Evolutionary conservation across 1,140 invertebrate genomes (phyloP).

Genomic region (Lepeophtheirus salmonis): DNA sequence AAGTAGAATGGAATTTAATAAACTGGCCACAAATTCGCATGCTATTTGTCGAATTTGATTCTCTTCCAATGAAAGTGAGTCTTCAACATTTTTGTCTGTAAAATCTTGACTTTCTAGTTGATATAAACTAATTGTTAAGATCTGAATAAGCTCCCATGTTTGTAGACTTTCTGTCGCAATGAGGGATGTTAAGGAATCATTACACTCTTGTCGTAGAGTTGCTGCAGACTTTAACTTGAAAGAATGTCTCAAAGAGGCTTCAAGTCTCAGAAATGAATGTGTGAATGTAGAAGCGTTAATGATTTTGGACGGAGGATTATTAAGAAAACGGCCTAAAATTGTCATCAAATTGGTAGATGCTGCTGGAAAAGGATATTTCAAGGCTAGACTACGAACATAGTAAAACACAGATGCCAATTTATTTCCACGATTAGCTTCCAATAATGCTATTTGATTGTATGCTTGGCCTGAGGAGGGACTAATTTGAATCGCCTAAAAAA

Average conservation of each 20-base stretch:
- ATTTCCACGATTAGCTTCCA: slow-evolving; percentile 55
- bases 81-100: slow-evolving; percentile 3
- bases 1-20: slow-evolving; percentile 46
- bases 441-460: slow-evolving; percentile 61
- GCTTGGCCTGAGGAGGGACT: slow-evolving; percentile 62
- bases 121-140: slow-evolving; percentile 53
- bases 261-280: neutral
- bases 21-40: slow-evolving; percentile 41
- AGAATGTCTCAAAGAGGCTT: neutral
- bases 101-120: slow-evolving; percentile 25
- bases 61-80: slow-evolving; percentile 35
- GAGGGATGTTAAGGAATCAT: slow-evolving; percentile 46
- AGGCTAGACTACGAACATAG: slow-evolving; percentile 54
- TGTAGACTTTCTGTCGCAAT: slow-evolving; percentile 55
- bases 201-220: slow-evolving; percentile 38
- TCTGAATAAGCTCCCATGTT: slow-evolving; percentile 48
- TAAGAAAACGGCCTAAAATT: slow-evolving; percentile 32
- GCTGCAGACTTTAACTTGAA: slow-evolving; percentile 28
- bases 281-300: neutral
- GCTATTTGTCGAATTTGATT: slow-evolving; percentile 35
- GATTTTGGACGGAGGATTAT: neutral
- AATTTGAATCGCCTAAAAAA: slow-evolving; percentile 51
- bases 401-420: slow-evolving; percentile 59
- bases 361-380: slow-evolving; percentile 58
- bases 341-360: slow-evolving; percentile 51